Evolutionary conservation across 2,113 vertebrate species (phyloP).

Genomic region (Notarius quadriscutis): DNA sequence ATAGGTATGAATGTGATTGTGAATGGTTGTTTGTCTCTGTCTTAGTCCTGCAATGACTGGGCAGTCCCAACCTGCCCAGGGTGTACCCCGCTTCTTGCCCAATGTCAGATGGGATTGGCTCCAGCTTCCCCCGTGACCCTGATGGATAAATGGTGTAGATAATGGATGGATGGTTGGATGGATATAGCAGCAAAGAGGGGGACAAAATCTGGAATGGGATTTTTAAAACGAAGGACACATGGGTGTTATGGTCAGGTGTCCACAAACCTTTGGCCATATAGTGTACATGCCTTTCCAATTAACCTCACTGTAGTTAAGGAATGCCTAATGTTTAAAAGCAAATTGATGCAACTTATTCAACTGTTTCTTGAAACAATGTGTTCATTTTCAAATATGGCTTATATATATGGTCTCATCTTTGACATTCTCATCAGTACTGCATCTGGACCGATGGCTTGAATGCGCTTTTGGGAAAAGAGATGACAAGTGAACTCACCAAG

Average conservation of each 20-base stretch:
- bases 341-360: background rate
- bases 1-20: too few relatives aligned
- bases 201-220: background rate
- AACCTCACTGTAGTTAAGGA: background rate
- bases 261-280: background rate
- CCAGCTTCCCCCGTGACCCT: too few relatives aligned
- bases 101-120: too few relatives aligned
- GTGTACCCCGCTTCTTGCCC: too few relatives aligned
- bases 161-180: too few relatives aligned
- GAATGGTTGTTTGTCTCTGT: too few relatives aligned
- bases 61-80: too few relatives aligned
- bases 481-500: constrained; percentile 93
- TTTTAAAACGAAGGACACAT: background rate
- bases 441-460: constrained; percentile 98
- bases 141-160: too few relatives aligned
- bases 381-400: background rate
- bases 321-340: background rate
- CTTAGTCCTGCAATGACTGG: too few relatives aligned
- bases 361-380: background rate
- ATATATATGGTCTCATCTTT: background rate
- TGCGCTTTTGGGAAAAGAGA: constrained; percentile 94
- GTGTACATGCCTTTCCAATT: background rate
- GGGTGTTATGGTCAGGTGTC: background rate
- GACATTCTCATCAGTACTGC: constrained; percentile 79
- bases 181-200: background rate